Evolutionary conservation across 2,888 invertebrate genomes (phyloP).

Genomic region (Agonopterix alstromeriana): DNA sequence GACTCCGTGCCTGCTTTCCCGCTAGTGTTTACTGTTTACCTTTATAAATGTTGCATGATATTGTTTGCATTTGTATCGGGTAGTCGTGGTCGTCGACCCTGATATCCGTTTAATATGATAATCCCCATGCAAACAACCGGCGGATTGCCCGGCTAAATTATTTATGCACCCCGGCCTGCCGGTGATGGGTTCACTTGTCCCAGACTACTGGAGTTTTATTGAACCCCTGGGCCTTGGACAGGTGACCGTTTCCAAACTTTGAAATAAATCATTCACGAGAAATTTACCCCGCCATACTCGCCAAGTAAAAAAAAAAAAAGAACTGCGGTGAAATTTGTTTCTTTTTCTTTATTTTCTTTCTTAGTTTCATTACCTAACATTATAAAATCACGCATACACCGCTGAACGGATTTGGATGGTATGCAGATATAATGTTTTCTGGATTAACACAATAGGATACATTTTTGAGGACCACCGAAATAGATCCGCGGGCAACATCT

Average conservation of each 20-base stretch:
- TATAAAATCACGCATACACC: no score
- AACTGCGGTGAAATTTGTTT: no score
- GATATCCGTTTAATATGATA: conserved; percentile 77
- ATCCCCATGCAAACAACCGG: conserved; percentile 73
- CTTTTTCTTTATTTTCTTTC: no score
- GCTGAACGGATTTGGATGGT: no score
- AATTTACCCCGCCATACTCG: neutral
- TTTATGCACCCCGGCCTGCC: conserved; percentile 69
- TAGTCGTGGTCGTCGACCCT: conserved; percentile 46
- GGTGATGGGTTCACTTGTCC: conserved; percentile 59
- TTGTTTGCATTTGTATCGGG: conserved; percentile 65
- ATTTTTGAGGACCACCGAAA: no score
- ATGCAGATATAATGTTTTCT: no score
- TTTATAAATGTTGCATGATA: conserved; percentile 67
- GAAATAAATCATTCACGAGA: conserved; percentile 39
- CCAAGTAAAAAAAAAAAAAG: neutral
- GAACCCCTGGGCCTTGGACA: conserved; percentile 45
- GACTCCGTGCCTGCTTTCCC: neutral
- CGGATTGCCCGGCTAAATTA: conserved; percentile 71
- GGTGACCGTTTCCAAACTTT: conserved; percentile 37
- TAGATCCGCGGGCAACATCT: no score
- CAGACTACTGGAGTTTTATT: conserved; percentile 54
- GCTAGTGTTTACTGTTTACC: neutral
- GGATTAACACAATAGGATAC: no score
- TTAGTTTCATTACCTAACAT: no score